phyloP scores from a whole-genome alignment of 2,797 vertebrate species.

The Bovichtus diacanthus region DNA sequence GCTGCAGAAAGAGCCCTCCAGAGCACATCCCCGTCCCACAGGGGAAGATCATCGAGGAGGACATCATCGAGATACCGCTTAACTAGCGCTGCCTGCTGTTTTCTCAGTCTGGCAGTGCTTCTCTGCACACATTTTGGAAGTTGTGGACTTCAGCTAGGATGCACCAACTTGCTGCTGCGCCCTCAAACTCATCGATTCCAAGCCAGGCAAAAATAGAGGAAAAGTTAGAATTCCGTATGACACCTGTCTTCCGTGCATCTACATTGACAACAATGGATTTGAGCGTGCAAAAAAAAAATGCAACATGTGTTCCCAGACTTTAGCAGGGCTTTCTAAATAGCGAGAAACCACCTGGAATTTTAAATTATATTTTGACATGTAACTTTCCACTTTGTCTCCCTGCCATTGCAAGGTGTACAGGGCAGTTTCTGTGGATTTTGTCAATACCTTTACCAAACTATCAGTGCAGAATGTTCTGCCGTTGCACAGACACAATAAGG shows the following conservation, averaged over 20 bases:
- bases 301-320: no score
- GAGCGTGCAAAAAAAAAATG: no score
- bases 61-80: constrained; percentile 86
- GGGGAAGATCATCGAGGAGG: constrained; percentile 85
- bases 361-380: constrained; percentile 14
- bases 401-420: background rate
- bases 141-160: background rate
- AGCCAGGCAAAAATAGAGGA: no score
- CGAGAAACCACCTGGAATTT: background rate
- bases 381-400: background rate
- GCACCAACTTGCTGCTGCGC: no score
- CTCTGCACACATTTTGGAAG: background rate
- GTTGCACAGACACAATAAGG: background rate
- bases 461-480: background rate
- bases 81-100: constrained; percentile 38
- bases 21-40: constrained; percentile 65
- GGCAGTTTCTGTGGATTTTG: background rate
- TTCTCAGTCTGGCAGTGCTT: background rate
- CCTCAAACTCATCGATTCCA: no score
- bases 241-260: no score
- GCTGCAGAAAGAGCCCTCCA: constrained; percentile 57
- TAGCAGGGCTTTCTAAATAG: constrained; percentile 1
- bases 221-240: no score
- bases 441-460: constrained; percentile 3
- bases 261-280: no score